phyloP scores from a whole-genome alignment of 2,888 invertebrate genomes.

The Ypsolopha scabrella region DNA sequence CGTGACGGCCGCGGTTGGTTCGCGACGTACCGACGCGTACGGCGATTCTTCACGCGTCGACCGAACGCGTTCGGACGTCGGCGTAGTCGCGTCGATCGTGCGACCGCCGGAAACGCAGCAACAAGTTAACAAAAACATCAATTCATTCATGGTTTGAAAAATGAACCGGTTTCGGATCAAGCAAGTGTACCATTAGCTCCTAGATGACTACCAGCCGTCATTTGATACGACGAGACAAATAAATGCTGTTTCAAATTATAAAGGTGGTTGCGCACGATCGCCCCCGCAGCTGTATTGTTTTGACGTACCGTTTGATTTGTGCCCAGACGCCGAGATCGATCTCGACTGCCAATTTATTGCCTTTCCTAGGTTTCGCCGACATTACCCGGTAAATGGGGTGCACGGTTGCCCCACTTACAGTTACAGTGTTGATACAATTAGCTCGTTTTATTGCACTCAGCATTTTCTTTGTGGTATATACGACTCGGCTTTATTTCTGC shows the following conservation, averaged over 20 bases:
- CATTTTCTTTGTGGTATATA: neutral
- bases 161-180: neutral
- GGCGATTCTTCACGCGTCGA: conserved; percentile 58
- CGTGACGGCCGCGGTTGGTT: conserved; percentile 18
- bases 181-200: neutral
- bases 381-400: conserved; percentile 41
- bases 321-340: conserved; percentile 52
- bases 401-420: conserved; percentile 40
- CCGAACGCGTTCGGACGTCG: conserved; percentile 29
- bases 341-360: conserved; percentile 49
- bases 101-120: conserved; percentile 58
- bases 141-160: conserved; percentile 57
- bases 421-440: conserved; percentile 25
- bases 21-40: conserved; percentile 56
- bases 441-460: conserved; percentile 10
- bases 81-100: too few species aligned
- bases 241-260: neutral
- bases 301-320: conserved; percentile 59
- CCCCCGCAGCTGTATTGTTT: conserved; percentile 56
- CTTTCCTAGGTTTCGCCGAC: conserved; percentile 36
- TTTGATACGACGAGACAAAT: neutral
- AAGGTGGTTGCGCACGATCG: conserved; percentile 33
- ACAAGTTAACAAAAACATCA: conserved; percentile 61
- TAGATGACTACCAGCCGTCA: neutral
- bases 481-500: neutral